phyloP scores from a whole-genome alignment of 2,113 vertebrate species.

The Oceanites oceanicus region DNA sequence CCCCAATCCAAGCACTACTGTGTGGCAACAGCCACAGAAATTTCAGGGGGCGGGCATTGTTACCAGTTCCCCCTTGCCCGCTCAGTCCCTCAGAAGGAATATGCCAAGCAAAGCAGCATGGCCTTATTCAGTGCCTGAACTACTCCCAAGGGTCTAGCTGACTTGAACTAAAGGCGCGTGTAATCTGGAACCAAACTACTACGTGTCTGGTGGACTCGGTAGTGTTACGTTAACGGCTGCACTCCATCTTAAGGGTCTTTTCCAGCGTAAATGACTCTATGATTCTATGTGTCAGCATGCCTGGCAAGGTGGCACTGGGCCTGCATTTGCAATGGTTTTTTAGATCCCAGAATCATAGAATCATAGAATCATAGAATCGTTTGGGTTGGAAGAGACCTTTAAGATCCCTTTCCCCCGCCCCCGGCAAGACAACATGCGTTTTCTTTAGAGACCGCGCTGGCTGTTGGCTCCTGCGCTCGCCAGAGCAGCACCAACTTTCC shows the following conservation, averaged over 20 bases:
- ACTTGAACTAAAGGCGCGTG: not conserved
- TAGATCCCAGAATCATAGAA: no score
- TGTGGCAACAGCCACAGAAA: not conserved
- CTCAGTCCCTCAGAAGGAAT: not conserved
- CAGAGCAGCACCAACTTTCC: not conserved
- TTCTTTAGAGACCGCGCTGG: fast-evolving
- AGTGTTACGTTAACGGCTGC: fast-evolving
- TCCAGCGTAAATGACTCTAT: not conserved
- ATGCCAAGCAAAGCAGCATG: fast-evolving
- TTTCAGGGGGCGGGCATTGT: fast-evolving
- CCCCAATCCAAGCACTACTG: not conserved
- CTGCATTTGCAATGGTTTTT: not conserved
- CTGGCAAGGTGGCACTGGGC: not conserved
- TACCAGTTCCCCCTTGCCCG: not conserved
- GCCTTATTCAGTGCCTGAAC: not conserved
- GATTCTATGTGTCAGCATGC: not conserved
- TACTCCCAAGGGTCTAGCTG: not conserved
- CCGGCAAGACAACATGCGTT: fast-evolving
- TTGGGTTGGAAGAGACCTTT: no score
- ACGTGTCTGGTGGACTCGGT: fast-evolving
- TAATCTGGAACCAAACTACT: not conserved
- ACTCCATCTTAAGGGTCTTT: no score
- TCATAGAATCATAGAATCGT: no score
- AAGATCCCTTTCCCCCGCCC: not conserved
- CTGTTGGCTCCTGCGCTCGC: fast-evolving